Evolutionary conservation across 1,140 invertebrate genomes (phyloP).

Genomic region (Daktulosphaira vitifoliae): DNA sequence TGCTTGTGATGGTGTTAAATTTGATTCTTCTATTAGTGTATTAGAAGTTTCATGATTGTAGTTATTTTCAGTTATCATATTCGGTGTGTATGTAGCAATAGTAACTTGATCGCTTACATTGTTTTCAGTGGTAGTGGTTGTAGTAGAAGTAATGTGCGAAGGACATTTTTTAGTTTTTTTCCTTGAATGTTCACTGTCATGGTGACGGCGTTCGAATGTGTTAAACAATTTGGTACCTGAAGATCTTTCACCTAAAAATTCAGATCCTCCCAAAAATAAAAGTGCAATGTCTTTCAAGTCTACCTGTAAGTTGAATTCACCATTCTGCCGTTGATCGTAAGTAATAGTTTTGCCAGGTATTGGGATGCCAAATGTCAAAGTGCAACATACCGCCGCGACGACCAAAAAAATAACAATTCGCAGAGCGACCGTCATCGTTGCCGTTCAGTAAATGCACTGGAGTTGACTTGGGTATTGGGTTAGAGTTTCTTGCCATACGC

Average conservation of each 20-base stretch:
- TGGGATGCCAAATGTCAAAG: background rate
- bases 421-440: slow-evolving; percentile 9
- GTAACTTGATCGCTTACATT: background rate
- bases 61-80: too few relatives aligned
- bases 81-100: too few relatives aligned
- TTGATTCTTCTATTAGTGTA: too few relatives aligned
- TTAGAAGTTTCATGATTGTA: too few relatives aligned
- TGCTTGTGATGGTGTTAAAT: too few relatives aligned
- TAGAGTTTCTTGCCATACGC: background rate
- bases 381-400: background rate
- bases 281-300: slow-evolving; percentile 3
- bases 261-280: background rate
- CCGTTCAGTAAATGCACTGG: background rate
- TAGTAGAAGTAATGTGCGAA: background rate
- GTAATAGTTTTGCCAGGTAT: background rate
- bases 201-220: background rate
- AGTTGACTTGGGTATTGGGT: background rate
- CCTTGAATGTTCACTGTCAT: background rate
- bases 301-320: slow-evolving; percentile 12
- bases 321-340: slow-evolving; percentile 16
- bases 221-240: background rate
- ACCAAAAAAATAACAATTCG: background rate
- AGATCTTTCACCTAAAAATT: background rate
- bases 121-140: background rate
- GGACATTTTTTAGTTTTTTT: slow-evolving; percentile 6